phyloP scores from a whole-genome alignment of 2,113 vertebrate species.

The Oxyruncus cristatus region DNA sequence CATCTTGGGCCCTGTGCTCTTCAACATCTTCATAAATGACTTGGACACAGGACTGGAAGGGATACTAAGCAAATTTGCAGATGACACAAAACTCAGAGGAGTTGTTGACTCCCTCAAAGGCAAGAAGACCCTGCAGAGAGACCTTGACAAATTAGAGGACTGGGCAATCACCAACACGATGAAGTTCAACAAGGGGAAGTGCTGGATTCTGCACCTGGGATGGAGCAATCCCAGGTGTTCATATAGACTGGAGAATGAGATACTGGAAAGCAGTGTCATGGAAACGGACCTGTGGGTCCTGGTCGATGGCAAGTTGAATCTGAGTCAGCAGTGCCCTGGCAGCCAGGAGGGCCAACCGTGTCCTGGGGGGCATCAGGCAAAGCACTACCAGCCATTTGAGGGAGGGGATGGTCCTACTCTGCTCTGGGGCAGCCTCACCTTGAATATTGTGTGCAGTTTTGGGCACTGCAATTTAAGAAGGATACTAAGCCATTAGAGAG shows the following conservation, averaged over 20 bases:
- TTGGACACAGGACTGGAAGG: not conserved
- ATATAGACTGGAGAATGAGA: not conserved
- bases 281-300: not conserved
- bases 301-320: accelerated
- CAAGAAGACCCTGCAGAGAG: not conserved
- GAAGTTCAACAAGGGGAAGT: not conserved
- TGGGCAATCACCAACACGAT: not conserved
- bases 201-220: not conserved
- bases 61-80: not conserved
- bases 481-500: not conserved
- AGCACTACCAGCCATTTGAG: accelerated
- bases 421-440: not conserved
- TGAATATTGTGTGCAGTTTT: accelerated
- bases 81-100: not conserved
- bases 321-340: not conserved
- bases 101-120: accelerated
- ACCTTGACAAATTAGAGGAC: not conserved
- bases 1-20: not conserved
- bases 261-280: accelerated
- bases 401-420: not conserved
- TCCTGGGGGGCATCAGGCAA: not conserved
- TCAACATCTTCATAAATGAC: not conserved
- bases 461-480: no score
- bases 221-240: not conserved
- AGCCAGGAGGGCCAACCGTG: not conserved